Evolutionary conservation across 2,888 invertebrate species (phyloP).

Genomic region (Erebia aethiops): DNA sequence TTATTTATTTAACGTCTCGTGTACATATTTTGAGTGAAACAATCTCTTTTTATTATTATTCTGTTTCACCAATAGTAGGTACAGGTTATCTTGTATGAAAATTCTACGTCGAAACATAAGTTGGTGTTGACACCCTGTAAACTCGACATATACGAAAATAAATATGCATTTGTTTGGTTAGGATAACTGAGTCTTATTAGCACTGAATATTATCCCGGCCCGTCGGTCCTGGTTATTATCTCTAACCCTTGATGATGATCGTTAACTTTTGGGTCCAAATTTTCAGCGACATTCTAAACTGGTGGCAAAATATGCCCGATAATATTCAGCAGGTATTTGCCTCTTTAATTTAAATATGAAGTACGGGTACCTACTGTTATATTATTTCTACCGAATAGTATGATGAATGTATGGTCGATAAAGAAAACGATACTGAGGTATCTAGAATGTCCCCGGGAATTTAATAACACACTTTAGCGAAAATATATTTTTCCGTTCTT

Average conservation of each 20-base stretch:
- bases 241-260: background rate
- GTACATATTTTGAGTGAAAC: background rate
- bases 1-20: constrained; percentile 3
- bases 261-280: constrained; percentile 5
- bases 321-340: background rate
- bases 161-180: background rate
- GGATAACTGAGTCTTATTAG: background rate
- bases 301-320: background rate
- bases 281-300: background rate
- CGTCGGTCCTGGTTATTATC: background rate
- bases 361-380: background rate
- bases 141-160: background rate
- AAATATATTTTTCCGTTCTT: constrained; percentile 29
- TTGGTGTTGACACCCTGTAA: background rate
- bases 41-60: background rate
- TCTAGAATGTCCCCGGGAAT: constrained; percentile 20
- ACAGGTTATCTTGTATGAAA: too few relatives aligned
- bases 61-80: too few relatives aligned
- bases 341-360: too few relatives aligned
- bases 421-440: constrained; percentile 8
- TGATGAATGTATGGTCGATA: constrained; percentile 4
- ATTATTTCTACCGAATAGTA: background rate
- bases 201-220: background rate
- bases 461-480: constrained; percentile 28
- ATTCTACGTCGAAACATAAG: too few relatives aligned